phyloP scores from a whole-genome alignment of 2,797 vertebrate species.

The Diplodus puntazzo region DNA sequence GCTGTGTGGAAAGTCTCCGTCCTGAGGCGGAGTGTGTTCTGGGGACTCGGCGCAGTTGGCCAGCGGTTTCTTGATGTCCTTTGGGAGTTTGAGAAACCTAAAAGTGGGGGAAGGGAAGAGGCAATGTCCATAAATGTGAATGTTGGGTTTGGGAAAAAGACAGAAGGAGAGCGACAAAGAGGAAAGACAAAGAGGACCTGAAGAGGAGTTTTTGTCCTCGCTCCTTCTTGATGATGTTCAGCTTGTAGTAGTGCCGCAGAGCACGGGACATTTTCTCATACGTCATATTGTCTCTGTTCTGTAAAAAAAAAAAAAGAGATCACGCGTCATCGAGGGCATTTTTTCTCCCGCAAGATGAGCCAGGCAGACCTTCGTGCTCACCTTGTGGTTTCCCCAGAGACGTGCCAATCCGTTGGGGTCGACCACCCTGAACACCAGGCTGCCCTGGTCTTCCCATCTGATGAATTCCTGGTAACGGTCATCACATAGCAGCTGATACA shows the following conservation, averaged over 20 bases:
- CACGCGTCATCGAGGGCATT: not conserved
- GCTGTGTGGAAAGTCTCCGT: slow-evolving; percentile 49
- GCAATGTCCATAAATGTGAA: not conserved
- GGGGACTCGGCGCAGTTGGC: slow-evolving; percentile 77
- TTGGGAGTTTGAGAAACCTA: slow-evolving; percentile 92
- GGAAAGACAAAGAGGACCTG: slow-evolving; percentile 80
- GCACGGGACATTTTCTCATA: slow-evolving; percentile 97
- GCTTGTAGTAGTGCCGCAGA: slow-evolving; percentile 94
- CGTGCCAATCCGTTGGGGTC: slow-evolving; percentile 92
- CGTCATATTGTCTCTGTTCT: slow-evolving; percentile 95
- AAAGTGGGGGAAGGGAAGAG: not conserved
- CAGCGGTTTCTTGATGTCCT: slow-evolving; percentile 80
- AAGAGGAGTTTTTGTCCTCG: slow-evolving; percentile 93
- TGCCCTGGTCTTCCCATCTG: slow-evolving; percentile 89
- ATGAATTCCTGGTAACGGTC: slow-evolving; percentile 90
- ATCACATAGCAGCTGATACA: slow-evolving; percentile 92
- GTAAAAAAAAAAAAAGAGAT: slow-evolving; percentile 27
- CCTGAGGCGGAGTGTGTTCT: slow-evolving; percentile 65
- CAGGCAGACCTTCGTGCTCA: slow-evolving; percentile 55
- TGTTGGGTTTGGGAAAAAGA: slow-evolving; percentile 2
- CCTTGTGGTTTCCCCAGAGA: slow-evolving; percentile 97
- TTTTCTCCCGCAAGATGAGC: slow-evolving; percentile 50
- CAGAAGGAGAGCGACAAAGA: not conserved
- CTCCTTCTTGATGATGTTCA: slow-evolving; percentile 96
- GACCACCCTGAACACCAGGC: slow-evolving; percentile 89